Base-by-base conservation (phyloP, 2,113 vertebrate genomes). In the Nerophis lumbriciformis region DNA sequence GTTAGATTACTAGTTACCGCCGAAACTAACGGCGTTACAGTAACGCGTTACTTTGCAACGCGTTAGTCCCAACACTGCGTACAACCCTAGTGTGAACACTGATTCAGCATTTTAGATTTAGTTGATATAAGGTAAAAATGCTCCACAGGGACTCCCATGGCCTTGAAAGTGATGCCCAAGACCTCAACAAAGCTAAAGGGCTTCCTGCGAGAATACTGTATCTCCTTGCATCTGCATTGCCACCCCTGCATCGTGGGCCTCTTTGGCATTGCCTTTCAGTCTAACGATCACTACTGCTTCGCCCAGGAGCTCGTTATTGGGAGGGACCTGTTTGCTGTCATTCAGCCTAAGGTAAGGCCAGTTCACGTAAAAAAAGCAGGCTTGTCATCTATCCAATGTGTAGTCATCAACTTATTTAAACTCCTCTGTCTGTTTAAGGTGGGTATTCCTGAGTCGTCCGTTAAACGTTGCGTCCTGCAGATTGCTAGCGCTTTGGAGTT, bases 131-230 rank as follows among this genome's bases (percentile, higher is more conserved):
- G 38, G 42, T 12, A 11, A 5, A 42, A 4, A 65, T 64, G 42
- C 58, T 66, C 15, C 48, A 5, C 76, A 95, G 95, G 96, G 38
- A 97, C 95, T 0, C 88, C 91, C 8, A 92, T 98, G 93, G 96
- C 95, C 3, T 90, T 98, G 79, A 98, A 98, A 72, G 90, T 96
- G 61, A 91, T 98, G 55, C 92, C 94, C 1, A 98, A 97, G 86
- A 74, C 89, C 35, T 92, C 92, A 1, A 98, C 95, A 0, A 92
- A 94, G 72, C 89, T 94, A 62, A 93, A 94, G 5, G 89, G 92
- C n/a, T 98, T 98, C 83, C 87, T 98, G 53, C 88, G 94, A 2
- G 96, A 98, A 69, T 98, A 98, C 62, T 97, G 95, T 2, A 92
- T 95, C 77, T 95, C 94, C 0, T 88, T 98, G 48, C 91, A 92